Percentiles rank a stretch among this genome's conserved stretches.
phyloP scores from a whole-genome alignment of 1,140 invertebrate genomes.

The Zaprionus taronus region DNA sequence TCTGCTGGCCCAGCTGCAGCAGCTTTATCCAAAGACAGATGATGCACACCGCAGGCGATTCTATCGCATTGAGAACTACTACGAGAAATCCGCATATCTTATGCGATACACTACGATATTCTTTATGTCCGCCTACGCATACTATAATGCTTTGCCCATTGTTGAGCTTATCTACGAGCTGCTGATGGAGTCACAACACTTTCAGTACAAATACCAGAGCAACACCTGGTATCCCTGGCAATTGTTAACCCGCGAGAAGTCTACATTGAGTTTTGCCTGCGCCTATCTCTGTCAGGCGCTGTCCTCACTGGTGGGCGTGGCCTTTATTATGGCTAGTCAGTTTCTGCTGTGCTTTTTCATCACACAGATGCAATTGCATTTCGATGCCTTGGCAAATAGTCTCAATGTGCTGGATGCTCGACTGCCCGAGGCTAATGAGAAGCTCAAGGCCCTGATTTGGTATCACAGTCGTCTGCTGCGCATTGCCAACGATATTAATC shows the following conservation, averaged over 20 bases:
- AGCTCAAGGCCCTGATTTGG: constrained; percentile 51
- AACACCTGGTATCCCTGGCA: constrained; percentile 79
- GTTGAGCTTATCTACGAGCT: constrained; percentile 51
- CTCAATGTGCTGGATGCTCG: constrained; percentile 46
- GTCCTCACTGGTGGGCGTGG: constrained; percentile 57
- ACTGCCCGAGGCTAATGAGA: constrained; percentile 32
- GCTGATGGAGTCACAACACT: neutral
- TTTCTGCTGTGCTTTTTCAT: constrained; percentile 65
- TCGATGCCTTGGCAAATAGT: constrained; percentile 59
- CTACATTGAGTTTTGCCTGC: constrained; percentile 22
- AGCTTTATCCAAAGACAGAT: constrained; percentile 33
- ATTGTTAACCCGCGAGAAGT: constrained; percentile 2
- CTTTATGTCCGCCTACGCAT: constrained; percentile 51
- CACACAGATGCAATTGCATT: constrained; percentile 70
- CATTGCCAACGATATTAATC: constrained; percentile 50
- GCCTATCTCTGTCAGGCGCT: constrained; percentile 49
- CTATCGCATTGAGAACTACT: constrained; percentile 54
- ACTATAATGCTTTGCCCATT: constrained; percentile 64
- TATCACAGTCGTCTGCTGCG: constrained; percentile 58
- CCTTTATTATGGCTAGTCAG: constrained; percentile 57
- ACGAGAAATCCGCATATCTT: constrained; percentile 29
- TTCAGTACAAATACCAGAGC: constrained; percentile 57
- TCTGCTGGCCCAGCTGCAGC: constrained; percentile 55
- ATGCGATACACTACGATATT: constrained; percentile 55
- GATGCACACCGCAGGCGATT: neutral